Percentiles rank a stretch among this genome's conserved stretches.
Evolutionary conservation across 2,113 vertebrate genomes (phyloP).

Genomic region (Tachycineta bicolor): DNA sequence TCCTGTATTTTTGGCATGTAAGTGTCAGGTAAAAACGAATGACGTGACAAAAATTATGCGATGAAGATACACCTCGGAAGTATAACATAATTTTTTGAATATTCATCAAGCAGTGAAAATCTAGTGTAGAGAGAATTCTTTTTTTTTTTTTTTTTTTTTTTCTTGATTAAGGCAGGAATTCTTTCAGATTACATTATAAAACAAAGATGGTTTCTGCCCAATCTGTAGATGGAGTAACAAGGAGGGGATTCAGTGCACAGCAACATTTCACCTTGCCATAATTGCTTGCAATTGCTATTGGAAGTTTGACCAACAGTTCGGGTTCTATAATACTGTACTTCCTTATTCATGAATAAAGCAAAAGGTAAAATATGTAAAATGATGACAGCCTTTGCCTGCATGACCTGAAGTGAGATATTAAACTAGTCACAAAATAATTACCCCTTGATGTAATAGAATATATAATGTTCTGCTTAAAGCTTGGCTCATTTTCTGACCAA

Average conservation of each 20-base stretch:
- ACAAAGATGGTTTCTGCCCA: background rate
- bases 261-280: background rate
- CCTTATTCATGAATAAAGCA: constrained; percentile 18
- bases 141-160: background rate
- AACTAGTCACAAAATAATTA: constrained; percentile 7
- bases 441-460: background rate
- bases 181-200: background rate
- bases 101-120: background rate
- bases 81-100: background rate
- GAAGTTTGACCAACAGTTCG: background rate
- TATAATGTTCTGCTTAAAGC: background rate
- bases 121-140: background rate
- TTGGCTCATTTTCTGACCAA: background rate
- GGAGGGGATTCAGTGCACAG: background rate
- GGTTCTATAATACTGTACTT: background rate
- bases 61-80: background rate
- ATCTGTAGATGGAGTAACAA: background rate
- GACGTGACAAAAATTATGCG: background rate
- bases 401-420: background rate
- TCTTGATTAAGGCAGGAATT: background rate
- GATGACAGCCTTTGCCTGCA: background rate
- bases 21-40: background rate
- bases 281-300: background rate
- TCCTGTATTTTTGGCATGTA: background rate
- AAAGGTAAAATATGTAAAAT: background rate